Base-by-base conservation (phyloP, 2,797 vertebrate species). In the Paedocypris micromegethes region DNA sequence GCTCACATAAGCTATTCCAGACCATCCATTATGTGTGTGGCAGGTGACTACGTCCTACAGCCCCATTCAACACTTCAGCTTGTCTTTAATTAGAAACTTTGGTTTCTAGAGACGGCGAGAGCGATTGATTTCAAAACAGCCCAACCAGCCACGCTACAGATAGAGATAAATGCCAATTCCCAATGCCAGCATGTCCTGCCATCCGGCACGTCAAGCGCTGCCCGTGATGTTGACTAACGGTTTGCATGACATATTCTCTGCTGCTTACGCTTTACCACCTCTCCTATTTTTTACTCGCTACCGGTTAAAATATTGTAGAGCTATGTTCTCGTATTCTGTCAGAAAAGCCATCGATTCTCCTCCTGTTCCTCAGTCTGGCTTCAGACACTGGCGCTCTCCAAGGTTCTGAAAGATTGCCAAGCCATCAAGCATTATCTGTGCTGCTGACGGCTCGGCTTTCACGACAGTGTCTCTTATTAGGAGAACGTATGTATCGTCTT, bases 351-450 rank as follows among this genome's bases (percentile, higher is more conserved):
- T 44, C 3, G 9, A 4, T 41, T 41, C 39, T 43, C 41, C 50
- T 2, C 23, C 37, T 44, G 47, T 37, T 58, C 45, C 49, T 39
- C 42, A 45, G 38, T 52, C 23, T 62, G 52, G 46, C 39, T 42
- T 41, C 61, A 55, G 48, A 66, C 23, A 43, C 62, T 2, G 66
- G 9, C n/a, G 70, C 76, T 78, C 55, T 78, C 76, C 76, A 51
- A 50, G 74, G 77, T 78, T 38, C 77, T 78, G 77, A 76, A 72
- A 45, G 40, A 52, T 52, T 66, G 68, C 72, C 68, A 72, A 60
- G 72, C 23, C 58, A 47, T 73, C 49, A 66, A 46, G 68, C 57
- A 51, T 61, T 74, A 69, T 60, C 73, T 23, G 52, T 48, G 68
- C 64, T 64, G 70, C 66, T 65, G 58, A 67, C 8, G 47, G 39